Base-by-base conservation (phyloP, 2,113 vertebrate species). In the Notechis scutatus region DNA sequence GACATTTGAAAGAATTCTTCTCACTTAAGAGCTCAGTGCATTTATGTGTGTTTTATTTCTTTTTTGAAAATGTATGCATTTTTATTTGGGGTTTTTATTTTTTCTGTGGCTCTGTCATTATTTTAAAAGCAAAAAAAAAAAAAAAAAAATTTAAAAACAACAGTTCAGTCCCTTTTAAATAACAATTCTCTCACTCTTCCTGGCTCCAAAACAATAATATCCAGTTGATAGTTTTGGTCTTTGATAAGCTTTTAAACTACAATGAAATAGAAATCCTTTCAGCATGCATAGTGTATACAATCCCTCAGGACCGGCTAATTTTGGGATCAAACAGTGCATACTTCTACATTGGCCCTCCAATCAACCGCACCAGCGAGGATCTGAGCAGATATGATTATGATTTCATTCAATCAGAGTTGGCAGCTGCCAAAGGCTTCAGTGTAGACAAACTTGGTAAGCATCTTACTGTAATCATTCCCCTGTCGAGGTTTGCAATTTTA, bases 361-460 rank as follows among this genome's bases (percentile, higher is more conserved):
- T 96, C 0, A 98, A 99, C 93, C 97, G 98, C 1, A 96, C 97
- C 1, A 92, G 90, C 1, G 98, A 98, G 0, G 98, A 98, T 94
- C 95, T 97, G 97, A 97, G 96, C 94, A 97, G 97, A 93, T 98
- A 98, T 3, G 98, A 99, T 93, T 98, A 99, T 0, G 98, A 99
- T 95, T 99, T 98, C 85, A 98, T 99, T 96, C 98, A 98, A 96
- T 98, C 98, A 45, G 98, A 99, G 74, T 94, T 98, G 91, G 98
- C 98, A 3, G 98, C 97, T 0, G 98, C 97, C 0, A 98, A 98
- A 94, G 98, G 98, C 2, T 97, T 98, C 95, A 97, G 97, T 52
- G 93, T 96, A 18, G 96, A 96, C 92, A 94, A 87, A 42, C 95
- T 98, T 2, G 97, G 98, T 98, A 95, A 97, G 97, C 0, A 52